phyloP scores from a whole-genome alignment of 64 coral and sea anemone genomes.

The Actinia equina region DNA sequence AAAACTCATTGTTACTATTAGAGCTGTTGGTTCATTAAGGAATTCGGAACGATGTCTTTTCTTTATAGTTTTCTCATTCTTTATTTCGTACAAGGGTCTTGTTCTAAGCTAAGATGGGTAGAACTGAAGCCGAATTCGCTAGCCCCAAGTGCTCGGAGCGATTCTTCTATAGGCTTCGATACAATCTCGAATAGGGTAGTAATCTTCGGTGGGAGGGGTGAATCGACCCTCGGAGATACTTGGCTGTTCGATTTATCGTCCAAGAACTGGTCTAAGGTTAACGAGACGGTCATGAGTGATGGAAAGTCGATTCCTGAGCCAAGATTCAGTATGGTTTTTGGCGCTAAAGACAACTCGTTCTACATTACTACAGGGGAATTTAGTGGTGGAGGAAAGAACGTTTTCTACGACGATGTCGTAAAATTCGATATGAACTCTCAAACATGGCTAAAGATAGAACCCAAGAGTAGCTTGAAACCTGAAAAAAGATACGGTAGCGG shows the following conservation, averaged over 20 bases:
- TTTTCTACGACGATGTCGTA: conserved; percentile 60
- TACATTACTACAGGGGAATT: conserved; percentile 75
- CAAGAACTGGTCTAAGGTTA: conserved; percentile 42
- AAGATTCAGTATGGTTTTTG: conserved; percentile 87
- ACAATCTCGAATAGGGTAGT: conserved; percentile 22
- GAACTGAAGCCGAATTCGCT: conserved; percentile 13
- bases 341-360: conserved; percentile 22
- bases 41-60: neutral
- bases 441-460: conserved; percentile 51
- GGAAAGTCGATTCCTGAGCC: conserved; percentile 38
- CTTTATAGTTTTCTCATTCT: neutral
- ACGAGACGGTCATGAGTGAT: conserved; percentile 1
- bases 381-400: neutral
- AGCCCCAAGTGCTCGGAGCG: conserved; percentile 31
- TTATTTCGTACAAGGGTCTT: neutral
- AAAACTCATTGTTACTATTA: no score
- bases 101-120: conserved; percentile 16
- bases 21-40: no score
- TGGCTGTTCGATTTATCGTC: conserved; percentile 57
- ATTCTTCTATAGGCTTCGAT: conserved; percentile 46
- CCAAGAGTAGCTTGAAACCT: conserved; percentile 39
- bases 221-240: conserved; percentile 31
- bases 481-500: conserved; percentile 65
- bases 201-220: conserved; percentile 61
- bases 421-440: conserved; percentile 28